Evolutionary conservation across 1,140 invertebrate species (phyloP).

Genomic region (Andrena cerasifolii): DNA sequence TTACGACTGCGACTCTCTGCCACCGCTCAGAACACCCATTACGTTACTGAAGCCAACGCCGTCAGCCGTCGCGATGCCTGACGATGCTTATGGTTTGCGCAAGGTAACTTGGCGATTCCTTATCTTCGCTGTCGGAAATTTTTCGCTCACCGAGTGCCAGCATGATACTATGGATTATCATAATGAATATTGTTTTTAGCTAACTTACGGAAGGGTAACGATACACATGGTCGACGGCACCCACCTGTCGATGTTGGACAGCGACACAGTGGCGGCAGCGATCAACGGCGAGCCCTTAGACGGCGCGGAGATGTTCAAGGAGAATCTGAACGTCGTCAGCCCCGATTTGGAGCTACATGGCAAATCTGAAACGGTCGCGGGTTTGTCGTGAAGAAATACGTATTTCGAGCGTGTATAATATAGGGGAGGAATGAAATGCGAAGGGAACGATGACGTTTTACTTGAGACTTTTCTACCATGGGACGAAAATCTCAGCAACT

Average conservation of each 20-base stretch:
- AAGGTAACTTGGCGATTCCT: constrained; percentile 62
- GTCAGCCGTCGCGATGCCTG: constrained; percentile 78
- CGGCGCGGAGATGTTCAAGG: constrained; percentile 70
- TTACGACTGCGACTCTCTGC: constrained; percentile 77
- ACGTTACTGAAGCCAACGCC: constrained; percentile 85
- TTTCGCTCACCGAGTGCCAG: neutral
- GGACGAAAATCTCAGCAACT: too few species aligned
- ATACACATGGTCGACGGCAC: constrained; percentile 83
- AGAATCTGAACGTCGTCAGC: constrained; percentile 48
- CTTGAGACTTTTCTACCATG: too few species aligned
- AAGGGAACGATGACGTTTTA: too few species aligned
- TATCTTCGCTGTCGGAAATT: too few species aligned
- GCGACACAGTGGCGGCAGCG: constrained; percentile 84
- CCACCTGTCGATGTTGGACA: constrained; percentile 87
- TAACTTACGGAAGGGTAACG: constrained; percentile 72
- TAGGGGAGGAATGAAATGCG: too few species aligned
- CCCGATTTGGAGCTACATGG: too few species aligned
- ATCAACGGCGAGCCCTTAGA: constrained; percentile 83
- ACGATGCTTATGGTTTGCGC: constrained; percentile 86
- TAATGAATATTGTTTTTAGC: constrained; percentile 60
- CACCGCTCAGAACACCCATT: constrained; percentile 83
- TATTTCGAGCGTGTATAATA: too few species aligned
- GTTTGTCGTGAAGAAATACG: too few species aligned
- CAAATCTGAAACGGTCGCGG: too few species aligned
- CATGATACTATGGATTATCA: neutral